Percentiles rank a stretch among this genome's conserved stretches.
These are phyloP conservation scores for Varanus salvator DNA, from an alignment of 2,113 vertebrate genomes.

Conservation along the genomic window DNA sequence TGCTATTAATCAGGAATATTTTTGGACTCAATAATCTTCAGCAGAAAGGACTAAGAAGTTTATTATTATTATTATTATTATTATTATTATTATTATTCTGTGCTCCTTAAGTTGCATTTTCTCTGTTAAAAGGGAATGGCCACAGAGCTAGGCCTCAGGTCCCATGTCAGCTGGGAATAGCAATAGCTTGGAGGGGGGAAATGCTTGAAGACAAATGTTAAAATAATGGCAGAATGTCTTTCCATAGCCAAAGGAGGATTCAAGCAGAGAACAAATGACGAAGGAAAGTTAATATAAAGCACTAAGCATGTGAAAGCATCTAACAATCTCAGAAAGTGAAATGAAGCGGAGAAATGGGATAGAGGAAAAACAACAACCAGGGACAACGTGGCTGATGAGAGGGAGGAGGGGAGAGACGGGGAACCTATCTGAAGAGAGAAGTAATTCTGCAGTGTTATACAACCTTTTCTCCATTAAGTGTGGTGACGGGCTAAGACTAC, in stretches of 20 bases:
- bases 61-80: background rate
- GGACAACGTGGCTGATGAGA: background rate
- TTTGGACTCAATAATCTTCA: background rate
- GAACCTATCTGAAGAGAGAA: background rate
- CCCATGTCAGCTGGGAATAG: background rate
- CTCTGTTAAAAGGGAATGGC: background rate
- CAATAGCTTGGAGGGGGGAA: background rate
- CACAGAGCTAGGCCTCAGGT: background rate
- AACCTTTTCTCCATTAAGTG: background rate
- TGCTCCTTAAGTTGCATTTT: background rate
- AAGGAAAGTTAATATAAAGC: constrained; percentile 27
- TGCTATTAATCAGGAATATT: background rate
- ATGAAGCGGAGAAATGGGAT: background rate
- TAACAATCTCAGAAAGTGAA: background rate
- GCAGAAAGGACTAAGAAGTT: background rate
- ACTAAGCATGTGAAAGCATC: background rate
- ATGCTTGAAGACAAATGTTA: background rate
- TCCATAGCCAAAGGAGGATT: background rate
- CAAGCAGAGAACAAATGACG: background rate
- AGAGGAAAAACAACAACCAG: background rate
- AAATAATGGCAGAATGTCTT: background rate
- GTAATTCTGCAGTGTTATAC: background rate
- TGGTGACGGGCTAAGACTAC: background rate
- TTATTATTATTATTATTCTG: too few relatives aligned
- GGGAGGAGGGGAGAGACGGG: background rate